phyloP scores from a whole-genome alignment of 92 coral and sea anemone species.

The Pocillopora grandis region DNA sequence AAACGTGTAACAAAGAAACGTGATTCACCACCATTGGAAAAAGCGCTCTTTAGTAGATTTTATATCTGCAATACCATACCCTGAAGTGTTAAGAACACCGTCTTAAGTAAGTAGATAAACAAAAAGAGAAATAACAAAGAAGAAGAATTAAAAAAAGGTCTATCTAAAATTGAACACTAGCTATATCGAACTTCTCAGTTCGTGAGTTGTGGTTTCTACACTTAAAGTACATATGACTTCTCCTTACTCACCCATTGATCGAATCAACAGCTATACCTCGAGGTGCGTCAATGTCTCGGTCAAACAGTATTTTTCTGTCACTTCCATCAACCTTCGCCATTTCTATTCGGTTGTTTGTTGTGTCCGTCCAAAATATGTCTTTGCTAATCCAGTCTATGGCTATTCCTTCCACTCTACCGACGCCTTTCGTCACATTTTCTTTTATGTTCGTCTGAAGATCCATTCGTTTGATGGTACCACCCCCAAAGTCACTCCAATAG shows the following conservation, averaged over 20 bases:
- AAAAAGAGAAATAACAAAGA: too few species aligned
- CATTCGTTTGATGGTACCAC: neutral
- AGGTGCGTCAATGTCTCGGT: neutral
- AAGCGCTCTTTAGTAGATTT: too few species aligned
- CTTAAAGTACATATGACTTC: too few species aligned
- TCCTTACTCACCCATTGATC: neutral
- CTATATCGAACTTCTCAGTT: too few species aligned
- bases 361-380: constrained; percentile 42
- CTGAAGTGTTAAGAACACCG: too few species aligned
- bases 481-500: neutral
- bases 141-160: too few species aligned
- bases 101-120: too few species aligned
- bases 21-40: too few species aligned
- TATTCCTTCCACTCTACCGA: constrained; percentile 44
- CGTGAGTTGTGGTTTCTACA: too few species aligned
- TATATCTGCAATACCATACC: too few species aligned
- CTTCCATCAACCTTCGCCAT: constrained; percentile 30
- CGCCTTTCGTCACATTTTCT: neutral
- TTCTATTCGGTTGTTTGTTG: constrained; percentile 36
- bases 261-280: constrained; percentile 14
- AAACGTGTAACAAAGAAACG: too few species aligned
- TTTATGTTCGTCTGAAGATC: neutral
- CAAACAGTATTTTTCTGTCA: constrained; percentile 35
- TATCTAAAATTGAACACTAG: too few species aligned
- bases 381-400: constrained; percentile 41